Conservation (phyloP, 2,888 invertebrate genomes). For the Liopterus haemorrhoidalis region DNA sequence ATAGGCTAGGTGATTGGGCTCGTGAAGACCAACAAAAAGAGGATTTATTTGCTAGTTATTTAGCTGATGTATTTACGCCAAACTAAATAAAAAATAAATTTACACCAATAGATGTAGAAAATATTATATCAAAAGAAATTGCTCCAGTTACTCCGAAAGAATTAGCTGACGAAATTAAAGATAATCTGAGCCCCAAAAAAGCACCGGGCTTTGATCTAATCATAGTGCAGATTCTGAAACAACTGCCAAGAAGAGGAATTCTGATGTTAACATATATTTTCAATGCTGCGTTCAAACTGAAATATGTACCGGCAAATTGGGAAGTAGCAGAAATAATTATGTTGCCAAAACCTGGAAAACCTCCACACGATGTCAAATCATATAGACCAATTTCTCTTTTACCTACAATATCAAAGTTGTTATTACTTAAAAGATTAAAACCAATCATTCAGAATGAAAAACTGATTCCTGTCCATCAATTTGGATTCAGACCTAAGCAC, state of each 20-base stretch:
- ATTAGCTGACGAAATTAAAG: constrained; percentile 25
- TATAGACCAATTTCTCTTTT: constrained; percentile 32
- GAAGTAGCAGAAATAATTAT: constrained; percentile 18
- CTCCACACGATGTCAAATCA: constrained; percentile 20
- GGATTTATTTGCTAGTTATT: constrained; percentile 25
- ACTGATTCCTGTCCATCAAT: constrained; percentile 24
- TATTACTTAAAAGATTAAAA: constrained; percentile 26
- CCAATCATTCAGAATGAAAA: constrained; percentile 18
- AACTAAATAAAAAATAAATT: constrained; percentile 6
- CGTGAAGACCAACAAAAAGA: constrained; percentile 27
- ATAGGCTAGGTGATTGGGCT: constrained; percentile 24
- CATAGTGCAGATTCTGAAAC: constrained; percentile 27
- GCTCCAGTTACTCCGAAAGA: constrained; percentile 19
- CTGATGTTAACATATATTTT: constrained; percentile 17
- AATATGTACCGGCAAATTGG: constrained; percentile 12
- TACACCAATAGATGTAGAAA: constrained; percentile 11
- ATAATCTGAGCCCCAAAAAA: constrained; percentile 23
- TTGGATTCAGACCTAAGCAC: constrained; percentile 29
- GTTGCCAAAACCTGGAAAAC: constrained; percentile 23
- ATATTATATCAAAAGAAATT: constrained; percentile 19
- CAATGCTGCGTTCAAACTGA: constrained; percentile 14
- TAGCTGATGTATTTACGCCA: constrained; percentile 25
- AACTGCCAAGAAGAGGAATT: constrained; percentile 23
- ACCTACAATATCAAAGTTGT: constrained; percentile 29
- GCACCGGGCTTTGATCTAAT: constrained; percentile 32